Percentiles rank a stretch among this genome's conserved stretches.
phyloP scores from a whole-genome alignment of 35 echinoderm and acorn worm genomes.

The Amphiura filiformis region DNA sequence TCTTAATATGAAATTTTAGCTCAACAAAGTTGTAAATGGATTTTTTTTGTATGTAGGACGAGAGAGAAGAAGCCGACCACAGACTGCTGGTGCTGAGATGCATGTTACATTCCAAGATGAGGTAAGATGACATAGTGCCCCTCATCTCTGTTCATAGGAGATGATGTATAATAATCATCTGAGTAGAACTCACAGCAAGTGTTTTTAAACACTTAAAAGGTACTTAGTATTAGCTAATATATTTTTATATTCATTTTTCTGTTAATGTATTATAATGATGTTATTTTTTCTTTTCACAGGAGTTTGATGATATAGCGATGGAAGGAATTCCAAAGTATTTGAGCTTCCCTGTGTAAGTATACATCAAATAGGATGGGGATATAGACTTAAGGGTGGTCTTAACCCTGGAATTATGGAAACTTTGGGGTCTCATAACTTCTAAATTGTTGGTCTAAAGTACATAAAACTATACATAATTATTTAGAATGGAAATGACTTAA shows the following conservation, averaged over 20 bases:
- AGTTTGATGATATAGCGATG: neutral
- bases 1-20: too few species aligned
- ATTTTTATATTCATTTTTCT: neutral
- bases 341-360: constrained; percentile 6
- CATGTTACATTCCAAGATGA: constrained; percentile 74
- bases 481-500: too few species aligned
- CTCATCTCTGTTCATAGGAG: neutral
- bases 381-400: too few species aligned
- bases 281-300: constrained; percentile 11
- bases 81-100: constrained; percentile 56
- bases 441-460: too few species aligned
- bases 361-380: neutral
- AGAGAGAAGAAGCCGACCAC: constrained; percentile 33
- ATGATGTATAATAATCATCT: neutral
- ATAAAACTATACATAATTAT: too few species aligned
- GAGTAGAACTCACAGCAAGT: neutral
- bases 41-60: constrained; percentile 25
- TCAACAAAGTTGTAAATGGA: too few species aligned
- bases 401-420: too few species aligned
- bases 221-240: neutral
- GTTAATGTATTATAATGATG: neutral
- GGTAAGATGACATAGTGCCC: neutral
- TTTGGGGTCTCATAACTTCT: too few species aligned
- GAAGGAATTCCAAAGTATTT: constrained; percentile 11
- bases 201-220: neutral